Percentiles rank a stretch among this genome's conserved stretches.
phyloP scores from a whole-genome alignment of 2,797 vertebrate genomes.

The Melanotaenia boesemani region DNA sequence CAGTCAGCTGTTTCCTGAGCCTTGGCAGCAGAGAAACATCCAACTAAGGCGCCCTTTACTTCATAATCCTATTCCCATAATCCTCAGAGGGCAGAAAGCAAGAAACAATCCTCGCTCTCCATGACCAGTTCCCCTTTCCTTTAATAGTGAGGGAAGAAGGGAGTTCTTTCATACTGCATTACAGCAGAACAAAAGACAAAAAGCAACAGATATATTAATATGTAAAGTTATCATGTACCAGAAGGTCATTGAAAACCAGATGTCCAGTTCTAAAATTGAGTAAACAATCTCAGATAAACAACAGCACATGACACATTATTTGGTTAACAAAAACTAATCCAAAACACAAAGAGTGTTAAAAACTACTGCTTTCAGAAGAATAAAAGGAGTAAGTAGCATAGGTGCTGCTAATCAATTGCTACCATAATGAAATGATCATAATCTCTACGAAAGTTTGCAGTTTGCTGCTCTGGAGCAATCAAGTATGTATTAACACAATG shows the following conservation, averaged over 20 bases:
- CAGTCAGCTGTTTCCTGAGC: conserved; percentile 57
- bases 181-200: conserved; percentile 5
- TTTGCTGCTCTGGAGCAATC: too few species aligned
- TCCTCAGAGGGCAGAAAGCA: conserved; percentile 56
- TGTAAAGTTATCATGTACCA: background rate
- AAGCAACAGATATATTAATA: background rate
- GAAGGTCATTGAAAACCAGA: too few species aligned
- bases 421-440: too few species aligned
- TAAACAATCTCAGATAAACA: too few species aligned
- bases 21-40: conserved; percentile 44
- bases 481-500: background rate
- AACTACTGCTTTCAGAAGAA: background rate
- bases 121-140: conserved; percentile 29
- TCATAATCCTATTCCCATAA: conserved; percentile 78
- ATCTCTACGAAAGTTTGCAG: too few species aligned
- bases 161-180: conserved; percentile 24
- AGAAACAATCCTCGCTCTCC: conserved; percentile 23
- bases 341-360: background rate
- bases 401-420: background rate
- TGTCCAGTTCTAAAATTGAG: background rate
- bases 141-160: conserved; percentile 27
- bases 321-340: background rate
- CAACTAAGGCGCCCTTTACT: conserved; percentile 40
- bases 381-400: background rate
- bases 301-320: background rate